These are phyloP conservation scores for Cyclophora albipunctata DNA, from an alignment of 2,888 invertebrate species.

Conservation along the genomic window DNA sequence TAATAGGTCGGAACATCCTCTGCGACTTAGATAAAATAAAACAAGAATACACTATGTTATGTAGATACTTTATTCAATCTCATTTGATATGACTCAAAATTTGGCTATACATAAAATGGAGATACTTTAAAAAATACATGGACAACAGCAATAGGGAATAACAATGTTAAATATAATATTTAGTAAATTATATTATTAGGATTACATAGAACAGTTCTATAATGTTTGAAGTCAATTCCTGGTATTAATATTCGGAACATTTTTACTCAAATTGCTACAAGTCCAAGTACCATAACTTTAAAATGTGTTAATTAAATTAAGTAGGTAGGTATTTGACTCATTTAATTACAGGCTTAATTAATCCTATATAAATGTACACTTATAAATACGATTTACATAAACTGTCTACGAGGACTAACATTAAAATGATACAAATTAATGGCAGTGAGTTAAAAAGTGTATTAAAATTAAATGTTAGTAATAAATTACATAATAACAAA, in stretches of 20 bases:
- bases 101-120: slow-evolving; percentile 62
- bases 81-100: slow-evolving; percentile 72
- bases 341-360: slow-evolving; percentile 31
- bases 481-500: background rate
- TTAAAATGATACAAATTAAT: slow-evolving; percentile 26
- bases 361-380: slow-evolving; percentile 45
- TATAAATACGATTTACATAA: slow-evolving; percentile 42
- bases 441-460: slow-evolving; percentile 23
- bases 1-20: too few species aligned
- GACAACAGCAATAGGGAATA: slow-evolving; percentile 27
- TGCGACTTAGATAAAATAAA: background rate
- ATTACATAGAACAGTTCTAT: background rate
- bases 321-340: slow-evolving; percentile 37
- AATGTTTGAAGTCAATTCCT: background rate
- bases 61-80: slow-evolving; percentile 10
- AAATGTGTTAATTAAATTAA: slow-evolving; percentile 36
- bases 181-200: slow-evolving; percentile 6
- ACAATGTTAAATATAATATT: slow-evolving; percentile 6
- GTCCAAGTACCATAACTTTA: slow-evolving; percentile 28
- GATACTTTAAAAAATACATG: slow-evolving; percentile 39
- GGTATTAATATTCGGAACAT: slow-evolving; percentile 1
- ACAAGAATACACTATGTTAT: background rate
- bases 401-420: slow-evolving; percentile 18
- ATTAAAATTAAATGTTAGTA: slow-evolving; percentile 7
- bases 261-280: slow-evolving; percentile 7